A percentile compares a stretch with the other conserved stretches of the same genome.
Conservation (phyloP, 1,140 invertebrate species). For the Pseudomyrmex cubaensis region DNA sequence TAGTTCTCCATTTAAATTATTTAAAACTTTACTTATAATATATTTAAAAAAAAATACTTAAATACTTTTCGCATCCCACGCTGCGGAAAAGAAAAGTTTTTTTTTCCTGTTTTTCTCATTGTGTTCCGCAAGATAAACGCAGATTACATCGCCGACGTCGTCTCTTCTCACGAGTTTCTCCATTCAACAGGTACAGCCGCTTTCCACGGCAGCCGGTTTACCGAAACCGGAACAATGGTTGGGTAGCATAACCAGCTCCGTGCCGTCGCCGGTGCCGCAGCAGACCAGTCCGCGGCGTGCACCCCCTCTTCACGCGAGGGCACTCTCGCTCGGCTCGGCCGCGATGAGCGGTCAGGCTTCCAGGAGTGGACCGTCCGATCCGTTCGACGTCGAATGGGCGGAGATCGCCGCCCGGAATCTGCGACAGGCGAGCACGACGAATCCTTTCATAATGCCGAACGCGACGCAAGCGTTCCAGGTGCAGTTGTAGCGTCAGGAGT, state of each 20-base stretch:
- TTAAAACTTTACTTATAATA: too few relatives aligned
- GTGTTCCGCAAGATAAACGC: neutral
- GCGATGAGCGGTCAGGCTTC: constrained; percentile 76
- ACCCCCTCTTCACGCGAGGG: constrained; percentile 87
- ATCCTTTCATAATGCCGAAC: constrained; percentile 83
- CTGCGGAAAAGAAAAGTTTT: too few relatives aligned
- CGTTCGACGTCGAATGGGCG: constrained; percentile 95
- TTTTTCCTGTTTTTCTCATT: neutral
- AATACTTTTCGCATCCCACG: too few relatives aligned
- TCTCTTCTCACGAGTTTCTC: constrained; percentile 19
- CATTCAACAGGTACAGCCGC: constrained; percentile 76
- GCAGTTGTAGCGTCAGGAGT: constrained; percentile 87
- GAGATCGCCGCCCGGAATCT: constrained; percentile 85
- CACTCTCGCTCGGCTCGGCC: constrained; percentile 86
- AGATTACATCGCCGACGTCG: too few relatives aligned
- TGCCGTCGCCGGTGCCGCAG: constrained; percentile 78
- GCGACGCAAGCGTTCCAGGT: constrained; percentile 88
- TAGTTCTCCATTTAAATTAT: too few relatives aligned
- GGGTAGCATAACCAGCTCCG: constrained; percentile 88
- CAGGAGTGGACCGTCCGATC: constrained; percentile 86
- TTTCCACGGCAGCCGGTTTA: constrained; percentile 81
- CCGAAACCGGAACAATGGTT: constrained; percentile 92
- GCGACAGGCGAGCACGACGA: constrained; percentile 83
- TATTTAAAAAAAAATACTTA: too few relatives aligned
- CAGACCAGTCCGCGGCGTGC: constrained; percentile 85